Evolutionary conservation across 2,888 invertebrate genomes (phyloP).

Genomic region (Lepidochitona cinerea): DNA sequence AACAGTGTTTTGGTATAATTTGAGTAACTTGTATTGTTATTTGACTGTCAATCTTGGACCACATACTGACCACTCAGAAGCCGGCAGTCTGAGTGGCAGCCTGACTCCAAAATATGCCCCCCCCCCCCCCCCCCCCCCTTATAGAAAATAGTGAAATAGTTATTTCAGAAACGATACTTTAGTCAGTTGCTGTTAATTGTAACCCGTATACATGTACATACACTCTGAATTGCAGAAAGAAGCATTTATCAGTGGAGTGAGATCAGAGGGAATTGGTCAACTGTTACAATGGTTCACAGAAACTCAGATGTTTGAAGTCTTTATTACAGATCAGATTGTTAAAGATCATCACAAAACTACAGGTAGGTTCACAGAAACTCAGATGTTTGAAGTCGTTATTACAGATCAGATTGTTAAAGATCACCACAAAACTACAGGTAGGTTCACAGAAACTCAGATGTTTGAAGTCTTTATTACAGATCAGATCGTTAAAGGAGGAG

Average conservation of each 20-base stretch:
- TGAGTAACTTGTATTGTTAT: no score
- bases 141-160: no score
- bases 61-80: no score
- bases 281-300: constrained; percentile 91
- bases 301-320: constrained; percentile 87
- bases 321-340: constrained; percentile 60
- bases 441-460: constrained; percentile 75
- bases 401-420: constrained; percentile 53
- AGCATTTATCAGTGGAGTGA: constrained; percentile 78
- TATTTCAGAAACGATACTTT: no score
- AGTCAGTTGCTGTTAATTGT: no score
- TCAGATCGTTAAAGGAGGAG: constrained; percentile 52
- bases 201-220: no score
- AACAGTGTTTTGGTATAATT: no score
- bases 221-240: constrained; percentile 81
- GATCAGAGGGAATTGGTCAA: constrained; percentile 75
- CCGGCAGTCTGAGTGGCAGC: no score
- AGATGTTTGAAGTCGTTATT: constrained; percentile 84
- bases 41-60: no score
- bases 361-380: neutral
- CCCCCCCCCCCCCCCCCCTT: no score
- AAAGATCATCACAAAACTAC: constrained; percentile 39
- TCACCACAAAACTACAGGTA: constrained; percentile 32
- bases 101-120: no score
- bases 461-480: constrained; percentile 78